Evolutionary conservation across 2,797 vertebrate species (phyloP).

Genomic region (Ctenosaura bakeri): DNA sequence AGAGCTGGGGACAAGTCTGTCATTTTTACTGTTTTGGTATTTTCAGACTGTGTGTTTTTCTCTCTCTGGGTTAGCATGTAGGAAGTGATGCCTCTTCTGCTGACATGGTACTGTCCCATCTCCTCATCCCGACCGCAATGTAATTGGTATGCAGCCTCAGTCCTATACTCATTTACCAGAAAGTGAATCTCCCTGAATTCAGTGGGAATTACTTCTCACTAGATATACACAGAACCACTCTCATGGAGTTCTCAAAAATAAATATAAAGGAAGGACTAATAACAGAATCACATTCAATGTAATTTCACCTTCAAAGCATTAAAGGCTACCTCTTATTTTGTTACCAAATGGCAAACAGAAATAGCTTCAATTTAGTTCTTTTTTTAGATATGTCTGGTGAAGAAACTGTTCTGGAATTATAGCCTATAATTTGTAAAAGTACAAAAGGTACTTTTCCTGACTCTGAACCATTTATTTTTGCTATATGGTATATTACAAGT

Average conservation of each 20-base stretch:
- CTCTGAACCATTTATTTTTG: neutral
- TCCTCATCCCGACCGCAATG: too few relatives aligned
- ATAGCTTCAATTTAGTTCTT: neutral
- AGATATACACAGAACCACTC: neutral
- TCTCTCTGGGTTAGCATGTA: neutral
- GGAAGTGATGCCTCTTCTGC: neutral
- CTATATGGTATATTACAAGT: neutral
- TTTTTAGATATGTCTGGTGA: neutral
- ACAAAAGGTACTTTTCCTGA: conserved; percentile 8
- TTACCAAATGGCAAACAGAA: neutral
- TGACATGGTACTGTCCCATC: neutral
- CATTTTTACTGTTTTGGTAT: neutral
- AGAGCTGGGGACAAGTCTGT: neutral
- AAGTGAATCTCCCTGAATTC: neutral
- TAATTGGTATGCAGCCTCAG: neutral
- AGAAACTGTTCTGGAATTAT: conserved; percentile 13
- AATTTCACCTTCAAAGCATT: neutral
- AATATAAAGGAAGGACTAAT: neutral
- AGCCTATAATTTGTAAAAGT: conserved; percentile 25
- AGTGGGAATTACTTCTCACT: neutral
- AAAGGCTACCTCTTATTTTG: neutral
- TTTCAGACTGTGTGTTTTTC: neutral
- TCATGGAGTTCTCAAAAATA: neutral
- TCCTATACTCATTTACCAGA: neutral
- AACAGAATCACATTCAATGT: neutral